Evolutionary conservation across 2,113 vertebrate species (phyloP), one percentile per base, ranked within the genome.

Genomic region (Corythaeola cristata): DNA sequence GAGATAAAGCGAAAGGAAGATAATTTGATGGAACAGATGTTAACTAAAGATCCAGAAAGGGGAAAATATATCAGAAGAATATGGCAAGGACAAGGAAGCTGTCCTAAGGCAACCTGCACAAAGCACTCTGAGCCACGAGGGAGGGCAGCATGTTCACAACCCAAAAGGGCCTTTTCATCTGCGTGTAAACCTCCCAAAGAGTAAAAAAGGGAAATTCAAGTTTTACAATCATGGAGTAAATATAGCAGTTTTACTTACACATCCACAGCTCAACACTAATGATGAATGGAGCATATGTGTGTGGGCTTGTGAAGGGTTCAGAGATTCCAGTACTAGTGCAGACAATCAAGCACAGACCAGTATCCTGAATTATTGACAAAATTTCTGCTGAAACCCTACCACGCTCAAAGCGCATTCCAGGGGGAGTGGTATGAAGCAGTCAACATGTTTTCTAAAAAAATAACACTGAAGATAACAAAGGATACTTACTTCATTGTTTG

Each of bases 401-500:
- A 47, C 24, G 45, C 15, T 4, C 37, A 69, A 49, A 58, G 17
- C 6, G 1, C 26, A 23, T 53, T 62, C 68, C 56, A 12, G 6
- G 7, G 11, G 27, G 5, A 55, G 64, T 0, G 3, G 11, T 14
- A 63, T 49, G 23, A 56, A 89, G 66, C 26, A 69, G 8, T 15
- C 55, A 66, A 19, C 0, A 17, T 24, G 15, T 3, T 12, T 74
- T 53, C 59, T 47, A 8, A 50, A n/a, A 33, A 12, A 41, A 27
- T 1, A 53, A 22, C 7, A 72, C 15, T 5, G 12, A 69, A 41
- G 55, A 28, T 67, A 53, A 45, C 17, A 77, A 37, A 55, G 22
- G 75, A 84, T 85, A 95, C 98, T 97, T 96, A 99, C 99, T 98
- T 98, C 99, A 97, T 98, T 98, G 96, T 96, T 99, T 88, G 98